Conservation (phyloP, 2,888 invertebrate species). For the Sarcophaga variegata region DNA sequence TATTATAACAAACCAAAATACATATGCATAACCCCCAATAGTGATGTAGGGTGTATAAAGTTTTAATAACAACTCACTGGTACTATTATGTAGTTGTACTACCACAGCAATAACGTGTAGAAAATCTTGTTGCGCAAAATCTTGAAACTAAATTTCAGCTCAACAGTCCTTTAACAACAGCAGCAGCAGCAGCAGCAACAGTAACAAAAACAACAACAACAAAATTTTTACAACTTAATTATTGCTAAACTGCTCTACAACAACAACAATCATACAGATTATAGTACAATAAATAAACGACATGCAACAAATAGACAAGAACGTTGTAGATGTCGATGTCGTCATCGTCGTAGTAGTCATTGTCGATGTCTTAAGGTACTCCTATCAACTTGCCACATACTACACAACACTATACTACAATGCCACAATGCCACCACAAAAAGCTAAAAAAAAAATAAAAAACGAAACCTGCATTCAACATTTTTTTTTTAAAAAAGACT, state of each 20-base stretch:
- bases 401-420: not conserved
- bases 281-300: conserved; percentile 68
- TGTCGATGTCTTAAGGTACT: not conserved
- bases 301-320: conserved; percentile 68
- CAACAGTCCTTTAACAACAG: conserved; percentile 71
- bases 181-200: too few relatives aligned
- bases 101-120: conserved; percentile 31
- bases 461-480: conserved; percentile 52
- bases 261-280: conserved; percentile 51
- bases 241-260: conserved; percentile 78
- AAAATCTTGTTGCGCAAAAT: conserved; percentile 46
- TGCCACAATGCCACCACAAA: not conserved
- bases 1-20: too few relatives aligned
- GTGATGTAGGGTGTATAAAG: not conserved
- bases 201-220: conserved; percentile 70
- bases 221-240: conserved; percentile 79
- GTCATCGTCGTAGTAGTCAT: conserved; percentile 4
- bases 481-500: conserved; percentile 40
- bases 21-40: too few relatives aligned
- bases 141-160: conserved; percentile 44
- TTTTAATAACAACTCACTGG: not conserved
- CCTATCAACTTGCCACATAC: not conserved
- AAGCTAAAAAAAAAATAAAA: not conserved
- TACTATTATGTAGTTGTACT: not conserved
- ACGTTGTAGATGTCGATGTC: conserved; percentile 9